Conservation (phyloP, 2,888 invertebrate genomes). For the Agrochola macilenta region DNA sequence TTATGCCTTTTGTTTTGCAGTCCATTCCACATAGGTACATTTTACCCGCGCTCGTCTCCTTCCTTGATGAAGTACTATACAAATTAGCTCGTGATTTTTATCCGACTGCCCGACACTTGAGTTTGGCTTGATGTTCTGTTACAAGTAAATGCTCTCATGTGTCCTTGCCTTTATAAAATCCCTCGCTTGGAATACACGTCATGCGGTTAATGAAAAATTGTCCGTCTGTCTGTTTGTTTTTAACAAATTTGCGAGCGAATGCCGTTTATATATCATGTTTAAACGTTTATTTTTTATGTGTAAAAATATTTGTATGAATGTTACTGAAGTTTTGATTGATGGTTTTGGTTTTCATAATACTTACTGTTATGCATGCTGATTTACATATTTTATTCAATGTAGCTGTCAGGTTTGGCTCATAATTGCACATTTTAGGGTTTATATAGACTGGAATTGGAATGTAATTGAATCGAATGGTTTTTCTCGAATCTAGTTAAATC, state of each 20-base stretch:
- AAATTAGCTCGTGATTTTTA: neutral
- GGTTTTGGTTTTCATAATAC: slow-evolving; percentile 3
- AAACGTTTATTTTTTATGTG: slow-evolving; percentile 27
- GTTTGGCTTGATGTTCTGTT: neutral
- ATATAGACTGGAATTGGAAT: neutral
- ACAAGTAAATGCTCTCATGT: neutral
- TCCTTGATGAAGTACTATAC: neutral
- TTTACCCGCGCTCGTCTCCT: neutral
- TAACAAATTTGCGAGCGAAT: slow-evolving; percentile 48
- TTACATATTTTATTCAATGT: neutral
- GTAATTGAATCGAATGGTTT: neutral
- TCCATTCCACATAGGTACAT: neutral
- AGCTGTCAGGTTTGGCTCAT: neutral
- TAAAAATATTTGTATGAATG: slow-evolving; percentile 40
- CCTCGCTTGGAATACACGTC: slow-evolving; percentile 36
- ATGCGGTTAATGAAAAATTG: slow-evolving; percentile 62
- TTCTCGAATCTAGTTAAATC: neutral
- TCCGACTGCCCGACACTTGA: too few relatives aligned
- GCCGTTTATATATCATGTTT: slow-evolving; percentile 39
- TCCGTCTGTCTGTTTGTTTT: slow-evolving; percentile 56
- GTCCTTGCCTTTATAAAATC: slow-evolving; percentile 33
- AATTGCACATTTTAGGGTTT: neutral
- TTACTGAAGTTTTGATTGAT: slow-evolving; percentile 43
- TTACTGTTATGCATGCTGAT: slow-evolving; percentile 9
- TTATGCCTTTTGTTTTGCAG: neutral